These are phyloP conservation scores for Acestrorhynchus altus DNA, from an alignment of 2,797 vertebrate species.

Conservation along the genomic window DNA sequence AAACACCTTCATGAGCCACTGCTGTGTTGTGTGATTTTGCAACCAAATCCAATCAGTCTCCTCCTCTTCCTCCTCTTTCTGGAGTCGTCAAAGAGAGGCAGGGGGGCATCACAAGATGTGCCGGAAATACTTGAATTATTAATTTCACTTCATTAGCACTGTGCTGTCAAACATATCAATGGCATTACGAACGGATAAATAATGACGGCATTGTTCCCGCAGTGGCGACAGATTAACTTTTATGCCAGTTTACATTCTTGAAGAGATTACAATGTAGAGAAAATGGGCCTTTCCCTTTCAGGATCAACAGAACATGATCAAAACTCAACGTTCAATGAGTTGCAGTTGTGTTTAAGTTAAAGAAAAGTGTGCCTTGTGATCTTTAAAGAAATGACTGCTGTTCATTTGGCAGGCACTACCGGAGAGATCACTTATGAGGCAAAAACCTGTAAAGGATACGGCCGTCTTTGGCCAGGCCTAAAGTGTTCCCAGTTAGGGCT, in stretches of 20 bases:
- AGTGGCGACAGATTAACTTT: background rate
- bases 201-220: background rate
- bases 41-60: conserved; percentile 64
- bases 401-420: background rate
- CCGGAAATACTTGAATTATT: conserved; percentile 74
- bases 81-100: conserved; percentile 69
- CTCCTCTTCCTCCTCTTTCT: conserved; percentile 52
- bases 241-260: background rate
- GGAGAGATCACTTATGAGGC: conserved; percentile 64
- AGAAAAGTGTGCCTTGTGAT: background rate
- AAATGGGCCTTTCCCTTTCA: background rate
- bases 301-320: conserved; percentile 7
- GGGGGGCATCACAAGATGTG: conserved; percentile 57
- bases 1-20: conserved; percentile 70
- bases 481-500: background rate
- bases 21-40: conserved; percentile 60
- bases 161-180: conserved; percentile 12
- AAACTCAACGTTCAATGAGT: conserved; percentile 29
- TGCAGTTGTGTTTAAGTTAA: background rate
- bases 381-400: background rate
- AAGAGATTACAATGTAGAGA: background rate
- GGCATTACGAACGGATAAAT: conserved; percentile 9
- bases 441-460: background rate
- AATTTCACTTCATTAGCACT: conserved; percentile 58
- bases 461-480: background rate